Evolutionary conservation across 2,888 invertebrate genomes (phyloP).

Genomic region (Mesochorus sp.): DNA sequence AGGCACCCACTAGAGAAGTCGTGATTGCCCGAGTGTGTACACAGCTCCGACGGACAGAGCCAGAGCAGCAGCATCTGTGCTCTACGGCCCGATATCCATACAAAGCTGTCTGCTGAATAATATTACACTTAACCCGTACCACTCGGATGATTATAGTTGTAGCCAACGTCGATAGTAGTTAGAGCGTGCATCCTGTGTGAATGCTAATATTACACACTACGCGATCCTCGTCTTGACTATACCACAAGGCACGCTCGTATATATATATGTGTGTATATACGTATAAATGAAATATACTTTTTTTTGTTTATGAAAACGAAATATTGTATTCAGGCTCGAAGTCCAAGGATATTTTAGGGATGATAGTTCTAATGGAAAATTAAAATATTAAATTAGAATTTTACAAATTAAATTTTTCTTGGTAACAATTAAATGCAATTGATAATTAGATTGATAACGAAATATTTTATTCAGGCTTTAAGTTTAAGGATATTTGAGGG

Average conservation of each 20-base stretch:
- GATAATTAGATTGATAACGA: too few species aligned
- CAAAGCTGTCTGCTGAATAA: constrained; percentile 82
- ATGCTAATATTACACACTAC: constrained; percentile 77
- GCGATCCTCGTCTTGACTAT: constrained; percentile 39
- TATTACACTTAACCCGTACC: constrained; percentile 81
- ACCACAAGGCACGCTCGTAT: too few species aligned
- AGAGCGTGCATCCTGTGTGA: constrained; percentile 82
- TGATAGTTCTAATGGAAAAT: not conserved
- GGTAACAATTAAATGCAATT: too few species aligned
- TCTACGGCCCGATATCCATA: constrained; percentile 79
- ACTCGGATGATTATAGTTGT: constrained; percentile 81
- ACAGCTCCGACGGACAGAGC: constrained; percentile 70
- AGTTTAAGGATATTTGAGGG: not conserved
- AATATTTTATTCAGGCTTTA: not conserved
- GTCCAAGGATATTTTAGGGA: not conserved
- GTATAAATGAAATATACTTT: constrained; percentile 33
- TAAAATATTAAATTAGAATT: not conserved
- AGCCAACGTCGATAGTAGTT: constrained; percentile 81
- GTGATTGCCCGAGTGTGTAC: constrained; percentile 68
- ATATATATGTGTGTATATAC: constrained; percentile 11
- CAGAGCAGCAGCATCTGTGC: constrained; percentile 74
- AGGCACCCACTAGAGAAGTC: constrained; percentile 74
- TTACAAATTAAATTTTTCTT: not conserved
- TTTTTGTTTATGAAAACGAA: not conserved
- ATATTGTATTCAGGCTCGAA: not conserved